A percentile compares a stretch with the other conserved stretches of the same genome.
These are phyloP conservation scores for Echiichthys vipera DNA, from an alignment of 2,797 vertebrate genomes.

Conservation along the genomic window DNA sequence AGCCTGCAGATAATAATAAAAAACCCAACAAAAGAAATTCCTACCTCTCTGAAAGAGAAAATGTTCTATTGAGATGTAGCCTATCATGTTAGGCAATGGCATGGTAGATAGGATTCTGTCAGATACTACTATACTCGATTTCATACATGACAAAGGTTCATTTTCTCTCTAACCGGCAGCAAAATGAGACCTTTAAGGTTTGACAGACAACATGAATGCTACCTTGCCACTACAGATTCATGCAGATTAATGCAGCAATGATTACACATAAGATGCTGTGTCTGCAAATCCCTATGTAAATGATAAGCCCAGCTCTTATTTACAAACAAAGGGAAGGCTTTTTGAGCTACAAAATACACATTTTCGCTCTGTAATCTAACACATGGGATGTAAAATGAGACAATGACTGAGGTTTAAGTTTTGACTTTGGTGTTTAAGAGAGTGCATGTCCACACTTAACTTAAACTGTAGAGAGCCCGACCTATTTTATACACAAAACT, in stretches of 20 bases:
- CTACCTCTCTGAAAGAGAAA: constrained; percentile 31
- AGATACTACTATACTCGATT: constrained; percentile 25
- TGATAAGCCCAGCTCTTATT: constrained; percentile 17
- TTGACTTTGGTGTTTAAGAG: neutral
- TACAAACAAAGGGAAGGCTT: constrained; percentile 4
- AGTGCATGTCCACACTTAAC: neutral
- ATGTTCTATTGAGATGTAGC: constrained; percentile 31
- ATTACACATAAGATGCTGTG: neutral
- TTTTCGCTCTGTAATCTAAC: neutral
- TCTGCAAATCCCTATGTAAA: constrained; percentile 2
- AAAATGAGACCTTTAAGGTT: constrained; percentile 27
- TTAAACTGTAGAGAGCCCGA: neutral
- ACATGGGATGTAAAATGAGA: neutral
- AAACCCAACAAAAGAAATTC: constrained; percentile 54
- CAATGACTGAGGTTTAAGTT: neutral
- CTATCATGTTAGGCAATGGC: constrained; percentile 6
- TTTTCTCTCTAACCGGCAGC: neutral
- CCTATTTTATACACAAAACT: neutral
- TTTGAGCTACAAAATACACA: neutral
- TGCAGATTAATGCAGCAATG: constrained; percentile 32
- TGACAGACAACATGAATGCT: constrained; percentile 19
- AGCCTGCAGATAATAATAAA: constrained; percentile 60
- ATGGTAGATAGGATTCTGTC: constrained; percentile 19
- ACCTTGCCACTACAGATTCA: constrained; percentile 13
- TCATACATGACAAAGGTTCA: neutral